Evolutionary conservation across 2,797 vertebrate genomes (phyloP).

Genomic region (Pipistrellus pygmaeus): DNA sequence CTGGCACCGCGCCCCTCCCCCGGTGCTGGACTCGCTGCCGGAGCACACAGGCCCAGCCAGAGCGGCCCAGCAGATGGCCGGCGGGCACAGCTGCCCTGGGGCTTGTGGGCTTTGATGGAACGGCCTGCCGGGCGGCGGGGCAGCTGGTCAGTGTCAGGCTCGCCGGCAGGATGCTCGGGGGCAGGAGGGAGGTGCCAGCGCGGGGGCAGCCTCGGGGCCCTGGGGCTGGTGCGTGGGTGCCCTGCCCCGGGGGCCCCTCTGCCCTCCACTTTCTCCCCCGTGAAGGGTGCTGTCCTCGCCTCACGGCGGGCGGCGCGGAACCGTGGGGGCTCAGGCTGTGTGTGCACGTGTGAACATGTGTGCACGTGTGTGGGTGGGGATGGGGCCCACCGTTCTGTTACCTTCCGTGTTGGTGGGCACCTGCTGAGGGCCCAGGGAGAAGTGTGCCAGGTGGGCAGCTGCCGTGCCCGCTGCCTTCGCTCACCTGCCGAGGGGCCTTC

Average conservation of each 20-base stretch:
- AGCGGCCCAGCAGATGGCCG: not conserved
- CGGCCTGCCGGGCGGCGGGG: conserved; percentile 64
- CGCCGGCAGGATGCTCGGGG: not conserved
- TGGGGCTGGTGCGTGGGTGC: accelerated
- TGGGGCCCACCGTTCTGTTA: not conserved
- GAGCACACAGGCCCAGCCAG: not conserved
- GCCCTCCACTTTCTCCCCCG: not conserved
- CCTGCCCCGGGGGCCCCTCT: accelerated
- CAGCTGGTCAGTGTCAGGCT: conserved; percentile 82
- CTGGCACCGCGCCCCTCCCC: not conserved
- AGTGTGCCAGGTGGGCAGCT: accelerated
- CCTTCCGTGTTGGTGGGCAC: not conserved
- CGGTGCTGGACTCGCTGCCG: not conserved
- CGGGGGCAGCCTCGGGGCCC: accelerated
- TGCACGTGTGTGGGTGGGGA: not conserved
- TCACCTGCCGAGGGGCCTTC: too few relatives aligned
- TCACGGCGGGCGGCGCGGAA: not conserved
- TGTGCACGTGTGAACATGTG: not conserved
- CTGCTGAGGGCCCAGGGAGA: accelerated
- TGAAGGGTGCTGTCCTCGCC: too few relatives aligned
- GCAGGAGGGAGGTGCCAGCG: accelerated
- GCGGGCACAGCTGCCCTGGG: not conserved
- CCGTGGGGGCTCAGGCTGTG: too few relatives aligned
- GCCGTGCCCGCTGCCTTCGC: accelerated
- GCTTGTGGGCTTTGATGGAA: conserved; percentile 78